Evolutionary conservation across 1,140 invertebrate genomes (phyloP), one percentile per base, ranked within the genome.

Genomic region (Chrysomallon squamiferum): DNA sequence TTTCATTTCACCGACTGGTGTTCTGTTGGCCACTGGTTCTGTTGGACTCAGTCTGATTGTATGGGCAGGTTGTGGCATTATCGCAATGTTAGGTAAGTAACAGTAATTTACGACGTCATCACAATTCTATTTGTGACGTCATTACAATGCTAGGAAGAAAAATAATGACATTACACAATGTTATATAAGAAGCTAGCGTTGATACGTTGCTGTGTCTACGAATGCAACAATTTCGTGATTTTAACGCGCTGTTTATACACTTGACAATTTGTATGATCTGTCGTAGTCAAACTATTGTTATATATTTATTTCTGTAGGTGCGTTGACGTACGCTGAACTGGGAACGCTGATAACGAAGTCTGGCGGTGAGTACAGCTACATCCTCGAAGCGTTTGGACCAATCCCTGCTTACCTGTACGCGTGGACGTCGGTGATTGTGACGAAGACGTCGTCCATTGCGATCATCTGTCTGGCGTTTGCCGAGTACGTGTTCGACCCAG

Each of bases 1-100:
- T 82, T 99, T 99, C 84, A 93, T 99, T 18, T 96, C 96, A 1
- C 97, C 97, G 0, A 96, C 93, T 80, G 94, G 96, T 62, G 93
- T 95, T 2, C 83, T 96, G 3, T 81, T 90, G 73, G 89, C 92
- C 80, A 91, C 94, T 0, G 93, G 93, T 29, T 95, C 93, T 49
- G 91, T 95, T 43, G 95, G 95, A 18, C 88, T 94, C 77, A 93
- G 95, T 0, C 86, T 98, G 22, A 89, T 96, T 43, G 90, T 99
- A 47, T 99, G 97, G 97, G 87, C 93, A 11, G 80, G 94, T 4
- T 97, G 95, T 41, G 97, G 97, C 15, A 54, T 81, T 6, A 77
- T 84, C 32, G 80, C 81, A 18, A 63, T 83, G 9, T 78, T 97
- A 56, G 96, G 96, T 11, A 95, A 1, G 87, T 98, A n/a, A n/a